These are phyloP conservation scores for Axis porcinus DNA, from an alignment of 2,113 vertebrate species.

Conservation along the genomic window DNA sequence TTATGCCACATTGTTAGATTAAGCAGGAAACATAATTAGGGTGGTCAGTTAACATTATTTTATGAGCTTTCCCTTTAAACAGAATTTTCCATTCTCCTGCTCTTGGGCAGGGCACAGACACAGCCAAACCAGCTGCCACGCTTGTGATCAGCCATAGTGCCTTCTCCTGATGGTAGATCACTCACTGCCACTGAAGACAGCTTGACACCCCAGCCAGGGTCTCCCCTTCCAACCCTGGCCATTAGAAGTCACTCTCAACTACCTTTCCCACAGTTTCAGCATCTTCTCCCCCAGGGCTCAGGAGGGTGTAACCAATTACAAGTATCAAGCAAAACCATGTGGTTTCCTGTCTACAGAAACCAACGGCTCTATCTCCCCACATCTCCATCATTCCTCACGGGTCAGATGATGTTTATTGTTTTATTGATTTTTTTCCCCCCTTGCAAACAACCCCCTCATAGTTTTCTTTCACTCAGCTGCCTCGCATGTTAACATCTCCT, in stretches of 20 bases:
- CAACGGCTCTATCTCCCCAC: not conserved
- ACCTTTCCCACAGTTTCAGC: not conserved
- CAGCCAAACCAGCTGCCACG: not conserved
- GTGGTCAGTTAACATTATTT: not conserved
- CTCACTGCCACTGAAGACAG: not conserved
- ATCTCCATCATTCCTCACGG: not conserved
- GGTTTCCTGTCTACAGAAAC: conserved; percentile 17
- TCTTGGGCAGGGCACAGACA: not conserved
- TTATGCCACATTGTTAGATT: not conserved
- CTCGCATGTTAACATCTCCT: not conserved
- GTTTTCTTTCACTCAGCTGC: not conserved
- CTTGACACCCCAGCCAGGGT: not conserved
- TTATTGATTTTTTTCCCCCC: not conserved
- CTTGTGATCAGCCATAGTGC: not conserved
- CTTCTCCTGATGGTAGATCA: not conserved
- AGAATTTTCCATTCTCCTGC: not conserved
- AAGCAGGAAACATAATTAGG: not conserved
- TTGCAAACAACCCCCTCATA: not conserved
- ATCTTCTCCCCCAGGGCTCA: not conserved
- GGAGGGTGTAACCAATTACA: not conserved
- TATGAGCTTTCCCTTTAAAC: not conserved
- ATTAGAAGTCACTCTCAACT: not conserved
- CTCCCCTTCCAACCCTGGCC: not conserved
- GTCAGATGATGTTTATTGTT: conserved; percentile 22
- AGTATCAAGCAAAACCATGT: not conserved